Percentiles rank a stretch among this genome's conserved stretches.
Evolutionary conservation across 1,140 invertebrate genomes (phyloP).

Genomic region (Bombus fervidus): DNA sequence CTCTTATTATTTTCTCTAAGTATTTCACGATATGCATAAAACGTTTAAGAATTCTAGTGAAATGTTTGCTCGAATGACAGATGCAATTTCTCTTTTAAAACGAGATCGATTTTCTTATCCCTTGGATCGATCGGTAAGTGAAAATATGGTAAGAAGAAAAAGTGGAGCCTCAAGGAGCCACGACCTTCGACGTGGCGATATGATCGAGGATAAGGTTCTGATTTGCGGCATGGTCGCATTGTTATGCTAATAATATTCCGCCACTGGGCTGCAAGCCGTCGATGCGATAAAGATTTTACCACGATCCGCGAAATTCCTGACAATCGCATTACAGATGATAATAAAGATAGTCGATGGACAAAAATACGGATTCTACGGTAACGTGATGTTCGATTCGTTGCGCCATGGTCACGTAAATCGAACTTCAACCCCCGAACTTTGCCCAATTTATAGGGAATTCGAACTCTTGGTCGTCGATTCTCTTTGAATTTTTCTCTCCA

Average conservation of each 20-base stretch:
- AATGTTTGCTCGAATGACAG: neutral
- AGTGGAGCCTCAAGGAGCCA: neutral
- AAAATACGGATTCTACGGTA: slow-evolving; percentile 13
- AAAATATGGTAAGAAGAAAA: neutral
- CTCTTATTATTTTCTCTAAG: neutral
- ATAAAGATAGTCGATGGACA: slow-evolving; percentile 40
- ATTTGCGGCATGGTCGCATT: slow-evolving; percentile 32
- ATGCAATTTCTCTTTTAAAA: neutral
- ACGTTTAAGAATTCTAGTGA: neutral
- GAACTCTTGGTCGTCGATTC: neutral
- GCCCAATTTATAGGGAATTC: too few species aligned
- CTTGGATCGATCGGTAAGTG: neutral
- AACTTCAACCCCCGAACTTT: slow-evolving; percentile 3
- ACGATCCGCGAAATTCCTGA: slow-evolving; percentile 29
- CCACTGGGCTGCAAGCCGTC: neutral
- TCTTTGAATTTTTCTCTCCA: too few species aligned
- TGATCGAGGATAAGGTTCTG: slow-evolving; percentile 18
- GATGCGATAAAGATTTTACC: slow-evolving; percentile 35
- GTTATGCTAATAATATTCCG: slow-evolving; percentile 40
- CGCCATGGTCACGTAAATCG: slow-evolving; percentile 27
- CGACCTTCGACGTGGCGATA: slow-evolving; percentile 13
- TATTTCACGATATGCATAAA: neutral
- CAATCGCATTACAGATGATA: slow-evolving; percentile 46
- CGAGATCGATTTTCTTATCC: neutral
- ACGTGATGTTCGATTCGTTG: slow-evolving; percentile 8